A percentile compares a stretch with the other conserved stretches of the same genome.
phyloP scores from a whole-genome alignment of 2,888 invertebrate genomes.

The Ganaspis brasiliensis region DNA sequence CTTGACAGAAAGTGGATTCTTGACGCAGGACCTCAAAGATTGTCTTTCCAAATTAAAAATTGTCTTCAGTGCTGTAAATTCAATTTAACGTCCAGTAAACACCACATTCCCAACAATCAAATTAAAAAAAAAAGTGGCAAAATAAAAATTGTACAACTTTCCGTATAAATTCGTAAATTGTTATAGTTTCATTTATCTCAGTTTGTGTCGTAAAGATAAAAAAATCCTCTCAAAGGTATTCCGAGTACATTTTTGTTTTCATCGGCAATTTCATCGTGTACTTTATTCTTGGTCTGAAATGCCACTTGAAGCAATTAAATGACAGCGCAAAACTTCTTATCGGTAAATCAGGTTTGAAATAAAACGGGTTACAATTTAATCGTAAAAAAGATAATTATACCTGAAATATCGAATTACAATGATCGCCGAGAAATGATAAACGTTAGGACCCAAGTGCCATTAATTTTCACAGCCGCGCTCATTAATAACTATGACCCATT shows the following conservation, averaged over 20 bases:
- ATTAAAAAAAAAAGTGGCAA: too few relatives aligned
- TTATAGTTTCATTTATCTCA: neutral
- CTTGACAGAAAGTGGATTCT: neutral
- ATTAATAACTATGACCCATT: constrained; percentile 40
- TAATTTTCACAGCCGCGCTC: constrained; percentile 36
- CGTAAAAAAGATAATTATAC: constrained; percentile 35
- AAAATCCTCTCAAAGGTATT: neutral
- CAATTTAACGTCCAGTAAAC: too few relatives aligned
- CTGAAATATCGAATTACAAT: constrained; percentile 42
- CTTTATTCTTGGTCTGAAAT: constrained; percentile 7
- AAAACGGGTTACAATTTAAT: constrained; percentile 36
- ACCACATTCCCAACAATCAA: too few relatives aligned
- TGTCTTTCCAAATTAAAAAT: too few relatives aligned
- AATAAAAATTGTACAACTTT: too few relatives aligned
- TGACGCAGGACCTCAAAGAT: neutral
- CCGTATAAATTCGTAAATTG: too few relatives aligned
- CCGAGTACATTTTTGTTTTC: neutral
- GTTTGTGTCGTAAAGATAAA: neutral
- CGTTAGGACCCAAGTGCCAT: constrained; percentile 21
- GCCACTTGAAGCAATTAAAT: constrained; percentile 36
- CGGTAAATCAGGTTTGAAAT: constrained; percentile 24
- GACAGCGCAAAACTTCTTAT: constrained; percentile 32
- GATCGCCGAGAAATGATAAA: constrained; percentile 30
- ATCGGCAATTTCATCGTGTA: constrained; percentile 3
- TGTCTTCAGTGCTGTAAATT: too few relatives aligned